Percentiles rank a stretch among this genome's conserved stretches.
phyloP scores from a whole-genome alignment of 2,797 vertebrate species.

The Poliocrania exsul region DNA sequence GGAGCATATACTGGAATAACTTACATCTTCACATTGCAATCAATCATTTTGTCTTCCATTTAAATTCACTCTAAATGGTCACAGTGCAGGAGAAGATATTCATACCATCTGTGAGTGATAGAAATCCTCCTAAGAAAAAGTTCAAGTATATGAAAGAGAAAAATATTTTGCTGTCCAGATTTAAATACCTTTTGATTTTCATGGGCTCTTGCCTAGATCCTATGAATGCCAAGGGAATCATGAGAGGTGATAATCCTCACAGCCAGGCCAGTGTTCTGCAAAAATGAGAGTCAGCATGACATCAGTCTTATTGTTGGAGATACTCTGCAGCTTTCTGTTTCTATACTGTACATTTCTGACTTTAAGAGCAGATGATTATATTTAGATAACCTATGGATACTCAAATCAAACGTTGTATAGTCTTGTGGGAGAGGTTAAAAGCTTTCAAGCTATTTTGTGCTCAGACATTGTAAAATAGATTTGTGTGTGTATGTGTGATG shows the following conservation, averaged over 20 bases:
- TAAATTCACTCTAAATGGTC: not conserved
- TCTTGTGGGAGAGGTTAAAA: not conserved
- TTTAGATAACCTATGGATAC: not conserved
- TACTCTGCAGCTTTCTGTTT: not conserved
- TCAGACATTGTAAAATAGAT: not conserved
- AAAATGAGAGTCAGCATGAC: not conserved
- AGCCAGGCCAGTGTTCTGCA: not conserved
- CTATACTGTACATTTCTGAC: not conserved
- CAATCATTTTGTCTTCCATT: not conserved
- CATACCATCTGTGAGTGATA: not conserved
- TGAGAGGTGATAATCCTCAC: not conserved
- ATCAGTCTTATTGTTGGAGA: not conserved
- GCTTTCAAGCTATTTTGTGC: not conserved
- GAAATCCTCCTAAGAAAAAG: not conserved
- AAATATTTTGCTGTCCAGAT: not conserved
- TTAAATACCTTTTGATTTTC: not conserved
- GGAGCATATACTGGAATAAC: not conserved
- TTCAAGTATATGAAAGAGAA: not conserved
- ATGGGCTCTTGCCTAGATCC: not conserved
- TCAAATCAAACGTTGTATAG: not conserved
- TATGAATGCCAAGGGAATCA: not conserved
- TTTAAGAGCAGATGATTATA: not conserved
- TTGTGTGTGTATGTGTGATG: not conserved
- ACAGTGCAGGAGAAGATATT: not conserved
- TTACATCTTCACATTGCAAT: not conserved